Base-by-base conservation (phyloP, 2,797 vertebrate genomes). In the Danio choprae region DNA sequence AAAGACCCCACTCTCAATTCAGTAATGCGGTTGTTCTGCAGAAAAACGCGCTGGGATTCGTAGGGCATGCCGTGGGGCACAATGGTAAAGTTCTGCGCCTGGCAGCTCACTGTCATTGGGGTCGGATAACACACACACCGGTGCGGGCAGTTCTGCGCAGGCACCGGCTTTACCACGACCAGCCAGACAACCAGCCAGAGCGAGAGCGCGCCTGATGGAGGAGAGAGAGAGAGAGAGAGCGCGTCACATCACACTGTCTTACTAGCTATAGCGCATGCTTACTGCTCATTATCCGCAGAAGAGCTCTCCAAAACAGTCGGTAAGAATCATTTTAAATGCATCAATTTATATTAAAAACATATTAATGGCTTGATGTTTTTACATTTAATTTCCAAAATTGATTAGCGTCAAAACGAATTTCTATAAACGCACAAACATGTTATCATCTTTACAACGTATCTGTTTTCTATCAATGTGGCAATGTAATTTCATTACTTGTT, bases 61-160 rank as follows among this genome's bases (percentile, higher is more conserved):
- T 94, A 94, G 12, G 97, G 97, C 87, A 98, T 94, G 87, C 95
- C 94, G 56, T 91, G 88, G 2, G 97, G 97, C 85, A 98, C 97
- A 0, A 94, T 89, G 65, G 97, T 97, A 90, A 99, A 96, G 95
- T 98, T 98, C 92, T 97, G 97, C 87, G 96, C 96, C 93, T 98
- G 97, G 94, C 97, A 98, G 95, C 97, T 98, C 89, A 98, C 96
- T 55, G 97, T 98, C 94, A 98, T 97, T 16, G 97, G 97, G 41
- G 95, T 95, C 72, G 96, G 94, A 92, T 98, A 98, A 92, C 97
- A 99, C 92, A 98, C 97, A 73, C 97, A 99, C 81, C 93, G 91
- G 72, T 95, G 95, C 67, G 97, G 97, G 87, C 97, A 98, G 87
- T 93, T 91, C 86, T 90, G 90, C 0, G 87, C 90, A 79, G 91